These are phyloP conservation scores for Orthonyx spaldingii DNA, from an alignment of 2,113 vertebrate species.

Conservation along the genomic window DNA sequence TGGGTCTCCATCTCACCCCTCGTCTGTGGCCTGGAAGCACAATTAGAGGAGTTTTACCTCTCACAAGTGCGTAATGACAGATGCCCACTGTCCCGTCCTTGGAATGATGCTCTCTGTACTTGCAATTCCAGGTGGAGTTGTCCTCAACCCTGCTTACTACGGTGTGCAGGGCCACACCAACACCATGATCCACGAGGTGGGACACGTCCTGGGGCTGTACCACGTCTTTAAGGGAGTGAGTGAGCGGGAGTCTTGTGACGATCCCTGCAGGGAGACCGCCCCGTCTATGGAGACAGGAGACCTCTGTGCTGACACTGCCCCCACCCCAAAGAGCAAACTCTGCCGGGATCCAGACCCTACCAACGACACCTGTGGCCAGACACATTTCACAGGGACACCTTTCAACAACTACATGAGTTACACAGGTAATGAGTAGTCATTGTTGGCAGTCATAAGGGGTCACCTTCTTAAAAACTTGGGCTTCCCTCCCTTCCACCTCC, in stretches of 20 bases:
- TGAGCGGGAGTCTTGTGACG: conserved; percentile 92
- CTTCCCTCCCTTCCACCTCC: background rate
- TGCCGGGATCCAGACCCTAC: conserved; percentile 85
- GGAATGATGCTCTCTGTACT: background rate
- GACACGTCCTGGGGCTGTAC: conserved; percentile 93
- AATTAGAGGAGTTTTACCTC: background rate
- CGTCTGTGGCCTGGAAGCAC: background rate
- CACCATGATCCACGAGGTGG: conserved; percentile 96
- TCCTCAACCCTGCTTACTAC: conserved; percentile 92
- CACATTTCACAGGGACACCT: conserved; percentile 82
- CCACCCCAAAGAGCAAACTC: conserved; percentile 88
- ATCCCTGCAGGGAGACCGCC: conserved; percentile 89
- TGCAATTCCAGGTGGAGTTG: conserved; percentile 85
- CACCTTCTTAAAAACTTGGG: background rate
- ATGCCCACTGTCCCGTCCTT: background rate
- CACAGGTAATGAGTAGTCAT: conserved; percentile 71
- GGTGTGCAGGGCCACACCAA: conserved; percentile 86
- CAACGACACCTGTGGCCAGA: conserved; percentile 87
- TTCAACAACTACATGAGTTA: conserved; percentile 99
- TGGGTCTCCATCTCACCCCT: background rate
- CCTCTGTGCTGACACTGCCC: conserved; percentile 92
- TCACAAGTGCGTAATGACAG: background rate
- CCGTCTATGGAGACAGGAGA: conserved; percentile 96
- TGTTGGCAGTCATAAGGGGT: fast-evolving
- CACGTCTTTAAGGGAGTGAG: conserved; percentile 98